Evolutionary conservation across 2,113 vertebrate genomes (phyloP).

Genomic region (Euleptes europaea): DNA sequence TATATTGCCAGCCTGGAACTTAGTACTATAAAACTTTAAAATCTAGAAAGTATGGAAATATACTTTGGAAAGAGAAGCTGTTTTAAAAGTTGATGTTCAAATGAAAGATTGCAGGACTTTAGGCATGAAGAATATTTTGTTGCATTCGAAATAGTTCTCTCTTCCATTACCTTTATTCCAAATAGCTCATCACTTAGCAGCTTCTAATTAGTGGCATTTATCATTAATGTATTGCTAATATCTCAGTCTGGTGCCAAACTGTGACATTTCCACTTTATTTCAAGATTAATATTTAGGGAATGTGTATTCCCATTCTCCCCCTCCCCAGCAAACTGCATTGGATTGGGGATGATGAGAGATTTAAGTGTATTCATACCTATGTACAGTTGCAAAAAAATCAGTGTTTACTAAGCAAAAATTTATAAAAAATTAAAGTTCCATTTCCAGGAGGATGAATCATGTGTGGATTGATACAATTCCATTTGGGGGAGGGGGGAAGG

Average conservation of each 20-base stretch:
- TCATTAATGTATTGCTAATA: slow-evolving; percentile 6
- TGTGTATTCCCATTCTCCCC: background rate
- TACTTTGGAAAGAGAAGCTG: background rate
- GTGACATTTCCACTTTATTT: background rate
- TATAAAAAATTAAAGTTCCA: background rate
- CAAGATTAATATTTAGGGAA: background rate
- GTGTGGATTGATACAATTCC: background rate
- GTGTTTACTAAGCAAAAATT: background rate
- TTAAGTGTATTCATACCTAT: background rate
- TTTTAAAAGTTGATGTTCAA: background rate
- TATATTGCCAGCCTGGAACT: background rate
- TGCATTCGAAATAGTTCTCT: background rate
- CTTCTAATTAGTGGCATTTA: slow-evolving; percentile 15
- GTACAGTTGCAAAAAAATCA: background rate
- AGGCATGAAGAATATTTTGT: background rate
- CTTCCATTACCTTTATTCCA: background rate
- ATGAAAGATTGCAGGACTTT: background rate
- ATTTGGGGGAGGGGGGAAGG: too few species aligned
- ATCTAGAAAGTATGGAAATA: background rate
- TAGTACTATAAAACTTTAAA: background rate
- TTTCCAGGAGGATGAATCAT: background rate
- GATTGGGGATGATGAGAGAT: background rate
- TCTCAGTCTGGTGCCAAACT: background rate
- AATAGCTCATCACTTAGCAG: background rate
- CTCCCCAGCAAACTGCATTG: background rate